These are phyloP conservation scores for Steinernema feltiae DNA, from an alignment of 1,140 invertebrate species.

Conservation along the genomic window DNA sequence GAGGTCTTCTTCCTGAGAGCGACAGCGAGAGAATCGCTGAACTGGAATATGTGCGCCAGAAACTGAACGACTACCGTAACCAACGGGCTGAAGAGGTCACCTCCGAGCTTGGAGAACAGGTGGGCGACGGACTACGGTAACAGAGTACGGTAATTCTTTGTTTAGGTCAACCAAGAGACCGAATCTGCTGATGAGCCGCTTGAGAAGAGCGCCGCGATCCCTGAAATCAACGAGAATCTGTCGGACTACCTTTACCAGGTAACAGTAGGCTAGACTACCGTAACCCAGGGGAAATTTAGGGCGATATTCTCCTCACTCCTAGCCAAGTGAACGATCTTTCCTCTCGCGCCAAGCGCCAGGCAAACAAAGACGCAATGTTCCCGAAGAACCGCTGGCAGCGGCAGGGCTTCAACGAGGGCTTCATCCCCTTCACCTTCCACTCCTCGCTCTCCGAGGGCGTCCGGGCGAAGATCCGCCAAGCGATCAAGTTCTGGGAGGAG, in stretches of 20 bases:
- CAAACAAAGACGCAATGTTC: not conserved
- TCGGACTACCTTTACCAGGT: not conserved
- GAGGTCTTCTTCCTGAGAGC: not conserved
- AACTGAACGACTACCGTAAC: not conserved
- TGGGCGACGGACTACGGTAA: not conserved
- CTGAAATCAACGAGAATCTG: not conserved
- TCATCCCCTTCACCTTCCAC: no score
- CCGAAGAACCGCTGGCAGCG: no score
- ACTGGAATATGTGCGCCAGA: not conserved
- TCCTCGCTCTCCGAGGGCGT: no score
- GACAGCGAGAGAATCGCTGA: not conserved
- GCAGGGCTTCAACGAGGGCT: no score
- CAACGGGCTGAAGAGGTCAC: no score
- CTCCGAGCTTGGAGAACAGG: no score
- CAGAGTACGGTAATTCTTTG: not conserved
- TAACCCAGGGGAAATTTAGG: not conserved
- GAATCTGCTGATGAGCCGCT: no score
- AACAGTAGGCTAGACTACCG: not conserved
- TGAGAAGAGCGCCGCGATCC: not conserved
- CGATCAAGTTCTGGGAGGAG: not conserved
- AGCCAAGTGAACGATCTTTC: not conserved
- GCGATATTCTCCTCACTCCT: not conserved
- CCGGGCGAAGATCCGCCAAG: not conserved
- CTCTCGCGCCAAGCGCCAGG: not conserved
- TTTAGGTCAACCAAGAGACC: no score